Evolutionary conservation across 2,113 vertebrate species (phyloP).

Genomic region (Corvus moneduloides): DNA sequence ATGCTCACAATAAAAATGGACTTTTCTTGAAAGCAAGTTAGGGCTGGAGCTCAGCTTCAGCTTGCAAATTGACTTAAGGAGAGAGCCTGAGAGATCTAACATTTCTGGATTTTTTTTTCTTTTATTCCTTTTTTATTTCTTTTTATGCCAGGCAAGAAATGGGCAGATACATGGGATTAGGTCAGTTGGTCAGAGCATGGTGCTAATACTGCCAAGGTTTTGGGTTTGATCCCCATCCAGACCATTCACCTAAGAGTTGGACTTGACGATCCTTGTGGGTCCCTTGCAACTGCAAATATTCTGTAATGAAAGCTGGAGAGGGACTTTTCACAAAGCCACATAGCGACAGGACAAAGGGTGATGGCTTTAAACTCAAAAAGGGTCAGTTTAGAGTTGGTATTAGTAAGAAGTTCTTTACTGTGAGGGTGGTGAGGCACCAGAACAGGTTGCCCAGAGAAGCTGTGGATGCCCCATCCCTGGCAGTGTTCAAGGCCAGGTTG

Average conservation of each 20-base stretch:
- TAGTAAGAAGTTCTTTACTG: background rate
- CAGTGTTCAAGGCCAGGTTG: background rate
- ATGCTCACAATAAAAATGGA: background rate
- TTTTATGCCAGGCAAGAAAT: background rate
- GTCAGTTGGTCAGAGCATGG: background rate
- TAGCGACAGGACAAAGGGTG: background rate
- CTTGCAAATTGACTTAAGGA: background rate
- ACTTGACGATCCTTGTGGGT: background rate
- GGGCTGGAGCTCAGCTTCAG: background rate
- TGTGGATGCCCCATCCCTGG: background rate
- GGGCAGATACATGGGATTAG: background rate
- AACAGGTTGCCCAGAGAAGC: background rate
- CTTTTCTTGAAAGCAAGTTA: background rate
- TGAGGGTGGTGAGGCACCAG: background rate
- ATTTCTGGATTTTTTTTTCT: background rate
- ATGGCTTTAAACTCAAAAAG: background rate
- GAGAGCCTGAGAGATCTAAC: background rate
- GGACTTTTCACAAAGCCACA: background rate
- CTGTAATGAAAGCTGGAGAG: background rate
- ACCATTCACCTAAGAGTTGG: background rate
- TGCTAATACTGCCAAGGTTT: background rate
- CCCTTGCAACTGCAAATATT: background rate
- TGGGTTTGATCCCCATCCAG: background rate
- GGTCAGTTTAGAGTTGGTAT: background rate
- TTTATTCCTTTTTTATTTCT: background rate